Evolutionary conservation across 2,113 vertebrate genomes (phyloP).

Genomic region (Nothobranchius kuhntae): DNA sequence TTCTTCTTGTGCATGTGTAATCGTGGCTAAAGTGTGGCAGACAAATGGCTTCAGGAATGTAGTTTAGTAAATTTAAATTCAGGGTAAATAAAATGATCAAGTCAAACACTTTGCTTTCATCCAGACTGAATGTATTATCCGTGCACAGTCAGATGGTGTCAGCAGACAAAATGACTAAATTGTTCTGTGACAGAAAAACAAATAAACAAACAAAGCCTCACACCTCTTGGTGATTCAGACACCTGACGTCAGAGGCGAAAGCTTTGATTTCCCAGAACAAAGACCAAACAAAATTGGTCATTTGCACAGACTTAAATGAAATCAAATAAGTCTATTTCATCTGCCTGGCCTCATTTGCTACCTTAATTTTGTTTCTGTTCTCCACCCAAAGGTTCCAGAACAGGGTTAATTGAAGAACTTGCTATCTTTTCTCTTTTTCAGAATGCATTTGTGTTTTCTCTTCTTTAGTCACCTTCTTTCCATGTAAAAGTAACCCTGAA

Average conservation of each 20-base stretch:
- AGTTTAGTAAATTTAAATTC: not conserved
- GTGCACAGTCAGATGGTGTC: slow-evolving; percentile 1
- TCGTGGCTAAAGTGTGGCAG: not conserved
- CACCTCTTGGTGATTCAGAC: not conserved
- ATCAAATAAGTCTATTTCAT: slow-evolving; percentile 13
- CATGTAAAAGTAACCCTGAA: slow-evolving; percentile 1
- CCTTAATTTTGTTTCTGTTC: not conserved
- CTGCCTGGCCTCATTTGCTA: slow-evolving; percentile 23
- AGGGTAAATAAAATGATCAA: not conserved
- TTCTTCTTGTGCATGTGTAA: not conserved
- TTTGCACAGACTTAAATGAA: slow-evolving; percentile 1
- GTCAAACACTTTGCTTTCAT: slow-evolving; percentile 16
- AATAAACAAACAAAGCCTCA: not conserved
- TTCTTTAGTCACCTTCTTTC: slow-evolving; percentile 20
- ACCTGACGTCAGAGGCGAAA: not conserved
- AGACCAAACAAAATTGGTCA: not conserved
- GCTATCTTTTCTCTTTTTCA: slow-evolving; percentile 5
- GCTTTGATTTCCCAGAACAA: slow-evolving; percentile 1
- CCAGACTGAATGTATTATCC: slow-evolving; percentile 6
- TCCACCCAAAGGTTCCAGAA: slow-evolving; percentile 10
- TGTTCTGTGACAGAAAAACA: not conserved
- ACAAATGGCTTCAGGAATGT: no score
- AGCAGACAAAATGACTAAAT: not conserved
- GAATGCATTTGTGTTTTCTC: not conserved
- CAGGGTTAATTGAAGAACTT: slow-evolving; percentile 29